Evolutionary conservation across 1,140 invertebrate species (phyloP).

Genomic region (Mactra quadrangularis): DNA sequence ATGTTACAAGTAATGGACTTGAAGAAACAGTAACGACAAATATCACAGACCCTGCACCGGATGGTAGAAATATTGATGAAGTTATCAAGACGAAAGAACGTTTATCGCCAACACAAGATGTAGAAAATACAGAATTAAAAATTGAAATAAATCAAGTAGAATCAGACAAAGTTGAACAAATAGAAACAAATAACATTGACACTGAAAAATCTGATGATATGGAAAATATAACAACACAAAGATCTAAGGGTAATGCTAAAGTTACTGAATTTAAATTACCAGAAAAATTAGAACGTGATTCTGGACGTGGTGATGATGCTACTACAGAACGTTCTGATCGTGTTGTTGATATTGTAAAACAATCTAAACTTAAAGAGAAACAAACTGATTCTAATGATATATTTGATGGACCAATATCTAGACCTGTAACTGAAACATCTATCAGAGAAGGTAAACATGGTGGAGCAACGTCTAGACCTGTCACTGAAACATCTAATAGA

Average conservation of each 20-base stretch:
- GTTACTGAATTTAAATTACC: conserved; percentile 51
- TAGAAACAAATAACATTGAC: background rate
- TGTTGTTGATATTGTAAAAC: conserved; percentile 58
- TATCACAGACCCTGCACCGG: background rate
- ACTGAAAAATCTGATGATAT: background rate
- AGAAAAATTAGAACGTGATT: conserved; percentile 39
- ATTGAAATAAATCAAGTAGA: background rate
- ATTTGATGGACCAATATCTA: conserved; percentile 23
- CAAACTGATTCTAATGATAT: background rate
- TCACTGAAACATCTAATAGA: conserved; percentile 45
- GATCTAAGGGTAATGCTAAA: conserved; percentile 24
- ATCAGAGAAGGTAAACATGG: conserved; percentile 12
- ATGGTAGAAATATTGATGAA: background rate
- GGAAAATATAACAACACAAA: background rate
- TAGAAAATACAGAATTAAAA: conserved; percentile 1
- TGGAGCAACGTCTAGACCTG: conserved; percentile 25
- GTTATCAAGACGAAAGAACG: background rate
- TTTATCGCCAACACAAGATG: background rate
- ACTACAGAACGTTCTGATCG: conserved; percentile 6
- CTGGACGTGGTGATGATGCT: conserved; percentile 20
- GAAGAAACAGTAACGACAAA: background rate
- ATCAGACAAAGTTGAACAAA: background rate
- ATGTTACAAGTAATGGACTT: background rate
- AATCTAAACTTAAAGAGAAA: conserved; percentile 50
- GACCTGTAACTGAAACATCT: conserved; percentile 50